Evolutionary conservation across 2,888 invertebrate species (phyloP).

Genomic region (Catonia carolina): DNA sequence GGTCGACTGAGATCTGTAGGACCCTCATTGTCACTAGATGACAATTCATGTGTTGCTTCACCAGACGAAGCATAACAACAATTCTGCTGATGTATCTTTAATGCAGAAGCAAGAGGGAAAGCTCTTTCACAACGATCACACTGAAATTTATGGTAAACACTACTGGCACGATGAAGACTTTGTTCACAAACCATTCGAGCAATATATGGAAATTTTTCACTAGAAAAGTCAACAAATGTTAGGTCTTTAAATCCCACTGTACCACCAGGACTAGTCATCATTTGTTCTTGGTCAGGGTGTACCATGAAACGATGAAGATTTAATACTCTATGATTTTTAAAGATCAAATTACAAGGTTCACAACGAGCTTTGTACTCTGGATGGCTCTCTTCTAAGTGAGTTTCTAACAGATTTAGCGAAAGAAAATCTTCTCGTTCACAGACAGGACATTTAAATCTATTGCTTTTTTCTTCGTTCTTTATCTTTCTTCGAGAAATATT

Average conservation of each 20-base stretch:
- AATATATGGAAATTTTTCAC: constrained; percentile 70
- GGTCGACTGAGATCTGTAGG: constrained; percentile 24
- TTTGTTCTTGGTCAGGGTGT: constrained; percentile 42
- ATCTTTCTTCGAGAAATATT: not conserved
- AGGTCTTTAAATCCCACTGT: constrained; percentile 63
- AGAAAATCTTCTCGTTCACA: constrained; percentile 57
- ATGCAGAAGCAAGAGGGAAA: constrained; percentile 62
- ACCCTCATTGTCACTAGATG: constrained; percentile 40
- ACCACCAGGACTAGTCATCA: constrained; percentile 5
- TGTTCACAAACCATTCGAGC: constrained; percentile 66
- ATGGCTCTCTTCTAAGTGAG: constrained; percentile 60
- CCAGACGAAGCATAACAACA: constrained; percentile 23
- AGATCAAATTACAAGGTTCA: constrained; percentile 62
- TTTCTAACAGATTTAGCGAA: constrained; percentile 52
- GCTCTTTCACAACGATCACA: constrained; percentile 63
- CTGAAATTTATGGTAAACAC: constrained; percentile 54
- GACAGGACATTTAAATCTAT: constrained; percentile 49
- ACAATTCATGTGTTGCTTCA: constrained; percentile 20
- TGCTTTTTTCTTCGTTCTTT: constrained; percentile 6
- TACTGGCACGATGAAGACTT: constrained; percentile 52
- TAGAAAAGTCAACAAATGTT: constrained; percentile 72
- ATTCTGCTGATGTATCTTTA: constrained; percentile 59
- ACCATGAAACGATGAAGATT: constrained; percentile 61
- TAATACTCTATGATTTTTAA: constrained; percentile 64
- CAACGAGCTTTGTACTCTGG: constrained; percentile 63